phyloP scores from a whole-genome alignment of 2,797 vertebrate species.

The Melopsittacus undulatus region DNA sequence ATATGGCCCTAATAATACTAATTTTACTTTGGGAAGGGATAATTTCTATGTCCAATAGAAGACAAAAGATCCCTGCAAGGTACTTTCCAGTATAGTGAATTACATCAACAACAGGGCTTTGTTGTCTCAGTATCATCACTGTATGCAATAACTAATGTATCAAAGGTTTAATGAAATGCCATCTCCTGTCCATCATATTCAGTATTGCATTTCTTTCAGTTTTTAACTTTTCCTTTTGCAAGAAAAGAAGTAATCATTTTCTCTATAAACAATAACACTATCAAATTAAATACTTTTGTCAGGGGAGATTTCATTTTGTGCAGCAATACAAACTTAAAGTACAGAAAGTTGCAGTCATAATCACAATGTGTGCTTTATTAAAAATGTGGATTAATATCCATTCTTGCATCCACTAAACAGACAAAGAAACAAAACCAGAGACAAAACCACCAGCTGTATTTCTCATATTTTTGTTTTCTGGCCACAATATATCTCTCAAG shows the following conservation, averaged over 20 bases:
- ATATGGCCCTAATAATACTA: not conserved
- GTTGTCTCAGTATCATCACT: not conserved
- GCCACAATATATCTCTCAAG: not conserved
- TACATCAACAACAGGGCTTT: not conserved
- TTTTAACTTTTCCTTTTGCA: not conserved
- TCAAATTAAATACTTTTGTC: not conserved
- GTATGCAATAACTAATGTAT: not conserved
- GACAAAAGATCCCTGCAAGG: not conserved
- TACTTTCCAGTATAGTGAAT: not conserved
- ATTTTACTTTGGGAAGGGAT: not conserved
- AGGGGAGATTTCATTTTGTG: not conserved
- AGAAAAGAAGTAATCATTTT: not conserved
- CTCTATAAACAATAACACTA: not conserved
- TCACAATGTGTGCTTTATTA: not conserved
- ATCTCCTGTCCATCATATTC: not conserved
- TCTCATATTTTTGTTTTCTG: not conserved
- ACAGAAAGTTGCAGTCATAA: not conserved
- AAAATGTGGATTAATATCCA: not conserved
- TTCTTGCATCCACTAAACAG: not conserved
- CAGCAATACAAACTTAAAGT: not conserved
- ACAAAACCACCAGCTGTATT: not conserved
- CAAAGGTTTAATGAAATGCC: not conserved
- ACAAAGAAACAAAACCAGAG: not conserved
- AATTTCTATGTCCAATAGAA: not conserved
- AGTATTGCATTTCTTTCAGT: not conserved